Evolutionary conservation across 1,140 invertebrate species (phyloP).

Genomic region (Drosophila fuyamai): DNA sequence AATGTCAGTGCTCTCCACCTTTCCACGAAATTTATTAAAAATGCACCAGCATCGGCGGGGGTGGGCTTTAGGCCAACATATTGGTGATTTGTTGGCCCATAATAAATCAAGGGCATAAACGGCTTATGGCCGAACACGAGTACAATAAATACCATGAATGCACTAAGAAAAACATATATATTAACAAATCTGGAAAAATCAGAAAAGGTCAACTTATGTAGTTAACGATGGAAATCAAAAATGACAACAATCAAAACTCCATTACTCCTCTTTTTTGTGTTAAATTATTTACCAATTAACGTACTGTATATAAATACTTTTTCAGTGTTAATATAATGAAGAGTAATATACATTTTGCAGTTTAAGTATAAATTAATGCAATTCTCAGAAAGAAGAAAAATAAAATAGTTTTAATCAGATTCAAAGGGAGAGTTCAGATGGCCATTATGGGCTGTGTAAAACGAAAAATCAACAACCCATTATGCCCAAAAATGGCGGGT

Average conservation of each 20-base stretch:
- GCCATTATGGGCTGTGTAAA: no score
- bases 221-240: background rate
- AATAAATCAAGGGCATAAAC: slow-evolving; percentile 71
- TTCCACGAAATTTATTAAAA: slow-evolving; percentile 40
- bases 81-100: slow-evolving; percentile 64
- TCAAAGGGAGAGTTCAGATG: no score
- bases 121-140: slow-evolving; percentile 55
- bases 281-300: no score
- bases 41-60: slow-evolving; percentile 23
- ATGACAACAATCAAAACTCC: no score
- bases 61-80: slow-evolving; percentile 22
- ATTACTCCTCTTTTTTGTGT: no score
- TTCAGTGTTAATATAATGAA: background rate
- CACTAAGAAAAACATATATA: slow-evolving; percentile 1
- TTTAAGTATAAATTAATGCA: background rate
- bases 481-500: background rate
- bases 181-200: no score
- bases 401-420: background rate
- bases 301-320: background rate
- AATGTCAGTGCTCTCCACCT: slow-evolving; percentile 19
- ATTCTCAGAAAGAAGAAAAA: background rate
- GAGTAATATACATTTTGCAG: background rate
- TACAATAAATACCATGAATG: background rate
- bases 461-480: background rate
- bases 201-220: no score